phyloP scores from a whole-genome alignment of 1,140 invertebrate species.

The Chionoecetes opilio region DNA sequence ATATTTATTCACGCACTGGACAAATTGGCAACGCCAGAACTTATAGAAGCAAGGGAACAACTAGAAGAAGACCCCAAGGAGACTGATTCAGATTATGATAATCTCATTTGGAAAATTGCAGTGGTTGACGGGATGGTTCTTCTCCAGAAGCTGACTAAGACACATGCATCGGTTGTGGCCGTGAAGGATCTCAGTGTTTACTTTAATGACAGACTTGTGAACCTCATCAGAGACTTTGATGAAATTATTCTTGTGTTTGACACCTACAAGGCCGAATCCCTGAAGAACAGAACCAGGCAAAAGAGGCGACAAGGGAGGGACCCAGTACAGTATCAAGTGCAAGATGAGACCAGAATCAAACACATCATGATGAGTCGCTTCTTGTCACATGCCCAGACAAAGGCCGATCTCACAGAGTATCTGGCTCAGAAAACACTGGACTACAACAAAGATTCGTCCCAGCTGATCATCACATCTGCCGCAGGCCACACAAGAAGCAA shows the following conservation, averaged over 20 bases:
- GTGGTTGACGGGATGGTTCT: conserved; percentile 64
- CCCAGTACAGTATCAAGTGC: conserved; percentile 53
- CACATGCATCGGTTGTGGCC: conserved; percentile 35
- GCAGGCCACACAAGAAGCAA: no score
- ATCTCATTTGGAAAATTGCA: conserved; percentile 41
- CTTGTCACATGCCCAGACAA: conserved; percentile 77
- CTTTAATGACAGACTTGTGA: conserved; percentile 20
- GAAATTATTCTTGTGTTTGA: conserved; percentile 57
- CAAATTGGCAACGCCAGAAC: background rate
- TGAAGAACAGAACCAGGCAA: conserved; percentile 40
- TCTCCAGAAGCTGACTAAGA: conserved; percentile 55
- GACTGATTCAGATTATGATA: background rate
- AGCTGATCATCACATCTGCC: conserved; percentile 77
- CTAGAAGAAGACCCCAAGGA: no score
- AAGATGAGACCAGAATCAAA: conserved; percentile 69
- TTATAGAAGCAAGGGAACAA: background rate
- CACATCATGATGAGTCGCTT: conserved; percentile 75
- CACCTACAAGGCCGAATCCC: conserved; percentile 33
- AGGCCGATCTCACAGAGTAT: conserved; percentile 70
- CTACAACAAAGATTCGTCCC: conserved; percentile 63
- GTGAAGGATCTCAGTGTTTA: conserved; percentile 61
- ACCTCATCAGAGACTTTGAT: conserved; percentile 45
- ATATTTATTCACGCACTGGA: conserved; percentile 25
- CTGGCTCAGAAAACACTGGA: conserved; percentile 48
- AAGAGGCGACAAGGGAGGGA: conserved; percentile 29